Evolutionary conservation across 2,797 vertebrate genomes (phyloP), one percentile per base, ranked within the genome.

Genomic region (Phoxinus dragarum): DNA sequence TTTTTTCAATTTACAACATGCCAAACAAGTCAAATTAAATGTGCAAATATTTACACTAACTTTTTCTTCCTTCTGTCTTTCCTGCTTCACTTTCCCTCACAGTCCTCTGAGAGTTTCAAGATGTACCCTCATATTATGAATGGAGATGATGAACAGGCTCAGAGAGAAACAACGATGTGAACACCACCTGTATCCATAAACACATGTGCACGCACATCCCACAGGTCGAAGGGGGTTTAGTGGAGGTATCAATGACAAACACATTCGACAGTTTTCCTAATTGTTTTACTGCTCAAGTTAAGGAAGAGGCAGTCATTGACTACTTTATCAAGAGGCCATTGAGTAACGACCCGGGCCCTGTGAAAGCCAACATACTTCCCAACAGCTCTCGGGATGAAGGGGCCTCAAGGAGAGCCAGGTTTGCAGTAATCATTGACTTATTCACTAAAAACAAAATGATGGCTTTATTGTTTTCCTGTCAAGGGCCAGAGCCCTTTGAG

Each of bases 381-480:
- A 81, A 81, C 82, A 85, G 81, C 80, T 87, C 56, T 49, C 23
- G 3, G 76, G 27, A 77, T 82, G 80, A 86, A 85, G 67, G 47
- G 73, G 72, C 38, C 85, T 82, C 47, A 36, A 76, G 92, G 86
- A 84, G 69, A 87, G 84, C 84, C 84, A 85, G 86, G 91, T 88
- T 78, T 89, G 83, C 88, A 81, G 80, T 90, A 92, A 94, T 93
- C 91, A 91, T 90, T 93, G 84, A 87, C 82, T 77, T 82, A 61
- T 85, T 80, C 74, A 90, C 88, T 66, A 4, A 69, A 69, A 88
- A 69, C 16, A 75, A 84, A 86, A 88, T 87, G 52, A 94, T 89
- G 89, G 87, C 86, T 93, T 94, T 94, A 94, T 93, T 91, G 91
- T 90, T 86, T 90, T 86, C 82, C 89, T 92, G 92, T 93, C 91